phyloP scores from a whole-genome alignment of 2,113 vertebrate genomes.

The Accipiter cooperii region DNA sequence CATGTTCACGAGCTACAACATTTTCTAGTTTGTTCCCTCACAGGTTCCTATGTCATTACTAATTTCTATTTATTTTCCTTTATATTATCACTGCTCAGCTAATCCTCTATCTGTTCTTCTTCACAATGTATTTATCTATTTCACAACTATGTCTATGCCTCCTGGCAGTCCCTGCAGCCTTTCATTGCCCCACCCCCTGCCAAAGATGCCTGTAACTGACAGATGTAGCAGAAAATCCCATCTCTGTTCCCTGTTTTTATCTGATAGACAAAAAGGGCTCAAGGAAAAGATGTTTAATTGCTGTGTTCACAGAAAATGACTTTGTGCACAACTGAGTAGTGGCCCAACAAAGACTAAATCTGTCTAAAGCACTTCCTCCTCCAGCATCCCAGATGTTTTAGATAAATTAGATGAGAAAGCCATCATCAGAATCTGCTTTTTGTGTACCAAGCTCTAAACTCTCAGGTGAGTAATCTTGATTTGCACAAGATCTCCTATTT shows the following conservation, averaged over 20 bases:
- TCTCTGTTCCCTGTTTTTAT: not conserved
- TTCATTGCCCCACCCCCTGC: rapidly evolving
- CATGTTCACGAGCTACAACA: not conserved
- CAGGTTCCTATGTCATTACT: not conserved
- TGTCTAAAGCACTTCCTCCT: not conserved
- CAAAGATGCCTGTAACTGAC: not conserved
- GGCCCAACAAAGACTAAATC: not conserved
- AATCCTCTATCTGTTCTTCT: not conserved
- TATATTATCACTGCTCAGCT: not conserved
- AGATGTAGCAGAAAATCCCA: not conserved
- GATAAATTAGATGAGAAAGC: not conserved
- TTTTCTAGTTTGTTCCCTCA: not conserved
- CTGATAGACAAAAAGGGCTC: not conserved
- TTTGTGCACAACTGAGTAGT: not conserved
- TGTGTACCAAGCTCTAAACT: not conserved
- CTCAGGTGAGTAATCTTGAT: not conserved
- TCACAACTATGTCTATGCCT: not conserved
- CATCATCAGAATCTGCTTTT: not conserved
- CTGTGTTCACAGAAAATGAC: not conserved
- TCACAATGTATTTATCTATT: not conserved
- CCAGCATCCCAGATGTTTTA: not conserved
- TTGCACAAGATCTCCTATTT: not conserved
- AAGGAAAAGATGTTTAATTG: not conserved
- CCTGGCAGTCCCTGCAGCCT: not conserved
- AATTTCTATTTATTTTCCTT: not conserved